Conservation (phyloP, 92 coral and sea anemone species). For the Parazoanthus atlanticus region DNA sequence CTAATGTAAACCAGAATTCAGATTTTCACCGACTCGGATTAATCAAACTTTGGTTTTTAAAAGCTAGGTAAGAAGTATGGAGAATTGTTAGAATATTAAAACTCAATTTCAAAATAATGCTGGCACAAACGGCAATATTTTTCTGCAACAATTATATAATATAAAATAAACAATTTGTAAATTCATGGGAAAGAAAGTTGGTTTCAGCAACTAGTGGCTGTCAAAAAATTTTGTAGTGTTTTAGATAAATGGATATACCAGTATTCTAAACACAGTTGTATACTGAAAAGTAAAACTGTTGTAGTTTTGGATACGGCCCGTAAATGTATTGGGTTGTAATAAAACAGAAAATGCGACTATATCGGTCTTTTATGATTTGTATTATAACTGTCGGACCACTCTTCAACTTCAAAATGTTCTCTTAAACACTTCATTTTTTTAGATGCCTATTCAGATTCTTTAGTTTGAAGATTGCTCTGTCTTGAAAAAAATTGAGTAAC, state of each 20-base stretch:
- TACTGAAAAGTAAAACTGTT: background rate
- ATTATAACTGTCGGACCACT: background rate
- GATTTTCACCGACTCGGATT: too few species aligned
- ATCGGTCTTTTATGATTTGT: background rate
- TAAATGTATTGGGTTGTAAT: background rate
- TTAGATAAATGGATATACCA: background rate
- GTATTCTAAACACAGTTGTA: background rate
- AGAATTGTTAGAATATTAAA: background rate
- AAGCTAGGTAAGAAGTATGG: background rate
- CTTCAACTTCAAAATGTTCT: background rate
- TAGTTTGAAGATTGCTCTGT: too few species aligned
- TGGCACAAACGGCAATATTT: background rate
- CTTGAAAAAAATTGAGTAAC: too few species aligned
- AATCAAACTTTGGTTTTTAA: background rate
- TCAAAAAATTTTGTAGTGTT: too few species aligned
- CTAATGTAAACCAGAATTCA: too few species aligned
- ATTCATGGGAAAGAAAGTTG: background rate
- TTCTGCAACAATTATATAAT: background rate
- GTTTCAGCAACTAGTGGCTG: background rate
- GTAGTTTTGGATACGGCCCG: background rate
- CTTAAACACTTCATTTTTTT: background rate
- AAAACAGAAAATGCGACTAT: background rate
- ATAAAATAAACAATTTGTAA: background rate
- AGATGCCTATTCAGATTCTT: too few species aligned
- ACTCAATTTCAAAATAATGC: background rate